These are phyloP conservation scores for Trichopria drosophilae DNA, from an alignment of 2,888 invertebrate genomes.

Conservation along the genomic window DNA sequence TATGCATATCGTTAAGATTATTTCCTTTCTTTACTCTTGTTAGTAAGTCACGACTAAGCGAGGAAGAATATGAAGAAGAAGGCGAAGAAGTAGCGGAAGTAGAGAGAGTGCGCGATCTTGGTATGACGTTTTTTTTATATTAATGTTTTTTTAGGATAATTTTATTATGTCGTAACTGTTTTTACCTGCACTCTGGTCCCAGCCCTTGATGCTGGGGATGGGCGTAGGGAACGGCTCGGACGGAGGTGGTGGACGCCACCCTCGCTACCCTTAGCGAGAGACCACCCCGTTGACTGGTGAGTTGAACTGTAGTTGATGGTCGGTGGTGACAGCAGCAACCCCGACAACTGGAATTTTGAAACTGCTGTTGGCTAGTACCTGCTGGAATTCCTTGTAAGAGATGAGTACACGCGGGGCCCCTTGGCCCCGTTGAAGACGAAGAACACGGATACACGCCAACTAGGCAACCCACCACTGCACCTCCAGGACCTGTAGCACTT, in stretches of 20 bases:
- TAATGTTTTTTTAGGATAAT: slow-evolving; percentile 37
- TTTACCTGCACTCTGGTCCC: slow-evolving; percentile 59
- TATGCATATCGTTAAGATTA: slow-evolving; percentile 8
- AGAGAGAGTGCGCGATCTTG: slow-evolving; percentile 32
- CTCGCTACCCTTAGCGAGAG: slow-evolving; percentile 58
- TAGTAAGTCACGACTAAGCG: neutral
- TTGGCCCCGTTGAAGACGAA: slow-evolving; percentile 50
- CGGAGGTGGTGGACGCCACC: slow-evolving; percentile 60
- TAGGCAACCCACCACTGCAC: slow-evolving; percentile 56
- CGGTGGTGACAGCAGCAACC: slow-evolving; percentile 52
- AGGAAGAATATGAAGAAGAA: slow-evolving; percentile 18
- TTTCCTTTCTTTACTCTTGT: neutral
- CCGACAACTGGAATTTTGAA: slow-evolving; percentile 44
- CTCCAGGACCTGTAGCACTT: slow-evolving; percentile 54
- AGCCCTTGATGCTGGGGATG: slow-evolving; percentile 58
- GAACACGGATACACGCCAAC: slow-evolving; percentile 57
- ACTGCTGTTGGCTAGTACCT: slow-evolving; percentile 17
- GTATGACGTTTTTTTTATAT: slow-evolving; percentile 40
- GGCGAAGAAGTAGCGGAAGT: slow-evolving; percentile 29
- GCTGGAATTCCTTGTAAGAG: slow-evolving; percentile 9
- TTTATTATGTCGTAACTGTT: neutral
- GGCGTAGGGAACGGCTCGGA: slow-evolving; percentile 59
- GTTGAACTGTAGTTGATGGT: slow-evolving; percentile 50
- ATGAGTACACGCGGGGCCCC: slow-evolving; percentile 44
- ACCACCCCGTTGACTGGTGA: slow-evolving; percentile 56